Conservation (phyloP, 2,888 invertebrate genomes). For the Aphodius sticticus region DNA sequence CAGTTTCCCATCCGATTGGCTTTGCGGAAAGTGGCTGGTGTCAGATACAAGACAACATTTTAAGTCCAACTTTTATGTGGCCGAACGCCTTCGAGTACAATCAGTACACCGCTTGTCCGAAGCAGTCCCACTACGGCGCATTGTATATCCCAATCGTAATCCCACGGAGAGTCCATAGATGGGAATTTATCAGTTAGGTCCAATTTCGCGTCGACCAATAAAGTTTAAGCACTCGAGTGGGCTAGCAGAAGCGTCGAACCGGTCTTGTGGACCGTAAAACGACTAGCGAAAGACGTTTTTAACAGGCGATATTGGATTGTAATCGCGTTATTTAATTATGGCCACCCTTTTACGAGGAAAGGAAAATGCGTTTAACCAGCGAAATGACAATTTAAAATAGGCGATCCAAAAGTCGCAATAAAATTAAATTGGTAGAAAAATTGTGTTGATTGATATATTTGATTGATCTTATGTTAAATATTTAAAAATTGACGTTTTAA, state of each 20-base stretch:
- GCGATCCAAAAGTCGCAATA: too few relatives aligned
- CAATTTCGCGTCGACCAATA: background rate
- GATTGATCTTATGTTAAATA: too few relatives aligned
- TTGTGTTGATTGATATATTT: too few relatives aligned
- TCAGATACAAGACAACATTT: slow-evolving; percentile 4
- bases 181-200: background rate
- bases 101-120: background rate
- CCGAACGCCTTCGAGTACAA: background rate
- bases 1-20: background rate
- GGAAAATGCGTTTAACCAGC: too few relatives aligned
- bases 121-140: background rate
- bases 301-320: too few relatives aligned
- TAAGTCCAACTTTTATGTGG: slow-evolving; percentile 4
- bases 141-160: background rate
- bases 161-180: background rate
- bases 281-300: too few relatives aligned
- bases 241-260: background rate
- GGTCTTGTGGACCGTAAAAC: too few relatives aligned
- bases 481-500: too few relatives aligned
- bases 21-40: background rate
- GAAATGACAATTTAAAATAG: too few relatives aligned
- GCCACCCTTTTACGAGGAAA: too few relatives aligned
- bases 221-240: background rate
- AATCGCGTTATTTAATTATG: too few relatives aligned
- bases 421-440: too few relatives aligned